Evolutionary conservation across 2,888 invertebrate species (phyloP).

Genomic region (Parnassius mnemosyne): DNA sequence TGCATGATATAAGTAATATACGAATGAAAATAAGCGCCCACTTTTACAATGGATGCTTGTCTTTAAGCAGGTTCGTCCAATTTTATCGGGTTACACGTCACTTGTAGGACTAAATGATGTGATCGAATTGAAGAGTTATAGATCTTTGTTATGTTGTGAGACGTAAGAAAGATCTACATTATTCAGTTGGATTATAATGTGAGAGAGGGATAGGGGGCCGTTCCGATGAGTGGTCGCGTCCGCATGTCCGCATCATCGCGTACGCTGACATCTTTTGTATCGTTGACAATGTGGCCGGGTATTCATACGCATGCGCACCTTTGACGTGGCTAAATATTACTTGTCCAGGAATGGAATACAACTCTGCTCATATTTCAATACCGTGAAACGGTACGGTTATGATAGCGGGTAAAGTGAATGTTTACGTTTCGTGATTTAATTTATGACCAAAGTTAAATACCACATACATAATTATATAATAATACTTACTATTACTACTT

Average conservation of each 20-base stretch:
- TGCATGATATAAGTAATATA: slow-evolving; percentile 41
- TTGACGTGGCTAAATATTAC: slow-evolving; percentile 12
- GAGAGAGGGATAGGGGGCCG: slow-evolving; percentile 33
- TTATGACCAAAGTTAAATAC: not conserved
- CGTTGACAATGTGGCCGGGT: slow-evolving; percentile 45
- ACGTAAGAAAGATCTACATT: slow-evolving; percentile 23
- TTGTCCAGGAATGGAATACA: slow-evolving; percentile 12
- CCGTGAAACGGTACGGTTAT: not conserved
- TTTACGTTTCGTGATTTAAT: not conserved
- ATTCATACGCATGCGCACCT: slow-evolving; percentile 13
- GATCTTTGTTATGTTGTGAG: slow-evolving; percentile 2
- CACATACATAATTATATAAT: too few species aligned
- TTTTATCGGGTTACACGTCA: slow-evolving; percentile 29
- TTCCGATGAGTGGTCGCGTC: slow-evolving; percentile 52
- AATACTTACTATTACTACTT: too few species aligned
- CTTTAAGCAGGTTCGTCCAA: slow-evolving; percentile 24
- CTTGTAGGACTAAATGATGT: slow-evolving; percentile 17
- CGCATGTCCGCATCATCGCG: slow-evolving; percentile 55
- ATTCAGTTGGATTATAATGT: slow-evolving; percentile 36
- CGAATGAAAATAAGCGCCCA: slow-evolving; percentile 30
- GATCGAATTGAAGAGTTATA: slow-evolving; percentile 16
- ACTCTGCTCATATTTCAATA: slow-evolving; percentile 12
- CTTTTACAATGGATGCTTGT: slow-evolving; percentile 4
- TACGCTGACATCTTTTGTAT: slow-evolving; percentile 52
- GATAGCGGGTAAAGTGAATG: not conserved